Evolutionary conservation across 1,140 invertebrate species (phyloP).

Genomic region (Sitodiplosis mosellana): DNA sequence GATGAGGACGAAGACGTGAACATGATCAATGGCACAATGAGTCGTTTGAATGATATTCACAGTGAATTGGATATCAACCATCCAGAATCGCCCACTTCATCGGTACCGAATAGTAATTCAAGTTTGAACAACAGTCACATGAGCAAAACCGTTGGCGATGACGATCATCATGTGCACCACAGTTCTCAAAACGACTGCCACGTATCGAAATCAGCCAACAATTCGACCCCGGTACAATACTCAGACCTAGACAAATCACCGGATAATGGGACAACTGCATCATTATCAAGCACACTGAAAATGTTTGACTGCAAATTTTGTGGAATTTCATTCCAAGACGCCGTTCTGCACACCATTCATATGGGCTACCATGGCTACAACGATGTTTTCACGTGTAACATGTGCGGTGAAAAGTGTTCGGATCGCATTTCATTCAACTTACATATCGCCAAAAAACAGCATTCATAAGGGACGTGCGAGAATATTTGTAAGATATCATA

Average conservation of each 20-base stretch:
- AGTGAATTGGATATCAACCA: background rate
- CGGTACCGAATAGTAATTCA: background rate
- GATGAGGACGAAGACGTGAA: constrained; percentile 18
- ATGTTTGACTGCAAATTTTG: constrained; percentile 60
- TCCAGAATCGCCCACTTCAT: background rate
- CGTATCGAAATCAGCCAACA: too few species aligned
- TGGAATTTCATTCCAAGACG: constrained; percentile 76
- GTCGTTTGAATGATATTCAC: background rate
- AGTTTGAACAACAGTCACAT: too few species aligned
- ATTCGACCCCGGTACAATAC: too few species aligned
- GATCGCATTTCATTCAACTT: constrained; percentile 81
- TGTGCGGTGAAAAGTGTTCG: constrained; percentile 66
- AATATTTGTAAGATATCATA: too few species aligned
- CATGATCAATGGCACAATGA: constrained; percentile 12
- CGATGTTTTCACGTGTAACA: constrained; percentile 86
- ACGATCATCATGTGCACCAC: too few species aligned
- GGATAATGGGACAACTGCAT: constrained; percentile 5
- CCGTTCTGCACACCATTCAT: constrained; percentile 84
- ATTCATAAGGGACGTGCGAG: constrained; percentile 30
- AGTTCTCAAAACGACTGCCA: too few species aligned
- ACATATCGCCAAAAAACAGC: constrained; percentile 71
- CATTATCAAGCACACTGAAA: constrained; percentile 1
- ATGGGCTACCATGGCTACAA: constrained; percentile 87
- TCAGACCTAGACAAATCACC: too few species aligned
- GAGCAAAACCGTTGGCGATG: too few species aligned